Base-by-base conservation (phyloP, 2,797 vertebrate species). In the Pempheris klunzingeri region DNA sequence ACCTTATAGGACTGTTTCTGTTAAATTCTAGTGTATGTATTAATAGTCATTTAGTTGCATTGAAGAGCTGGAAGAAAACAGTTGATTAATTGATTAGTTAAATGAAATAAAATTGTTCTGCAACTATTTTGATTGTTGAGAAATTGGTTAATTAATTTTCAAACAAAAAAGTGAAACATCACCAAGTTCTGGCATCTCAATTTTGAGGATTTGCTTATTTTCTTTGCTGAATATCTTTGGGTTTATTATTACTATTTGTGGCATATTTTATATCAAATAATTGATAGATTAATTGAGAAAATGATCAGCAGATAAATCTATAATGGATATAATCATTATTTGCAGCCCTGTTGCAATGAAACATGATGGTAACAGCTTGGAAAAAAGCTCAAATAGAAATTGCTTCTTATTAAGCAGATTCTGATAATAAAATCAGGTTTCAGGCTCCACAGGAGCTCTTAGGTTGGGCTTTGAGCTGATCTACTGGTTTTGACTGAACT, bases 1-100 rank as follows among this genome's bases (percentile, higher is more conserved):
- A 52, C 26, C 38, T 14, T 26, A 32, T 30, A 36, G 62, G 4
- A 54, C 11, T 0, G 22, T 60, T 26, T 95, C 95, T 89, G 13
- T 34, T 54, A 5, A 20, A 9, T 70, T 62, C 9, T 7, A 62
- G 9, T 34, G 8, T 11, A 44, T 0, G n/a, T 32, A 36, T 47
- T 18, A 34, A 53, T 10, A 20, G 5, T 58, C 12, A 63, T 41
- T 59, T 30, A 5, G n/a, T 43, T 61, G 7, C 8, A 38, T 22
- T 46, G 30, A 6, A 64, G 20, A 55, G 60, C 22, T 22, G 7
- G n/a, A n/a, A n/a, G n/a, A n/a, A 64, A 46, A 34, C 8, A 30
- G 57, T 47, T 22, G 30, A 36, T 64, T 10, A 47, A 30, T 30
- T 12, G 22, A 24, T 24, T 11, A 17, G 3, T 43, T 22, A 22